Base-by-base conservation (phyloP, 2,113 vertebrate genomes). In the Bubo bubo region DNA sequence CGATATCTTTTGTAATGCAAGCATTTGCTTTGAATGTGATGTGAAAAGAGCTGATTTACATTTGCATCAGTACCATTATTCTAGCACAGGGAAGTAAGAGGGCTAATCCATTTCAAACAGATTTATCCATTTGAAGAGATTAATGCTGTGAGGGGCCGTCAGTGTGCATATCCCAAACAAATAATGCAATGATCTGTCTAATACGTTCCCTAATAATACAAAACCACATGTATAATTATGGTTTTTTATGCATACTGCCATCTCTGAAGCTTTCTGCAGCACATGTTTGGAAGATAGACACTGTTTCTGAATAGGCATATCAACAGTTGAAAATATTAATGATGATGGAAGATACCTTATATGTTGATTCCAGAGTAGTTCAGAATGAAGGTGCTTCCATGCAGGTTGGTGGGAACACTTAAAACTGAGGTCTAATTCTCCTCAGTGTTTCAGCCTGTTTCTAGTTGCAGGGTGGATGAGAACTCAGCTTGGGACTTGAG, bases 81-180 rank as follows among this genome's bases (percentile, higher is more conserved):
- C 82, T n/a, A 91, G n/a, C 32, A 72, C 21, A 35, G 34, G 58
- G 30, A 97, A 94, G 60, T 67, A 90, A 86, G 84, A 76, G 66
- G 28, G 16, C 83, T 95, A 94, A 95, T 95, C 39, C 70, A 94
- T 95, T 96, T 98, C 94, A 96, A 93, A 97, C 32, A 81, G 67
- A 77, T 81, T 94, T 95, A 70, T 79, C 35, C 39, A 79, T 94
- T 92, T 92, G 85, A 95, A 98, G 97, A 87, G 27, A 30, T 53
- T 30, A 22, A 64, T 73, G 24, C 59, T 80, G 37, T 88, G 55
- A 94, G 37, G 19, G 21, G 4, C 28, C 71, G 45, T 91, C 84
- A 94, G 43, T 77, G 30, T 94, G 49, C 49, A 28, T 84, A 74
- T 74, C 58, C 79, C 72, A 86, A 93, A 91, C 74, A 94, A 95